These are phyloP conservation scores for Trachythela sp. DNA, from an alignment of 64 coral and sea anemone genomes.

Conservation along the genomic window DNA sequence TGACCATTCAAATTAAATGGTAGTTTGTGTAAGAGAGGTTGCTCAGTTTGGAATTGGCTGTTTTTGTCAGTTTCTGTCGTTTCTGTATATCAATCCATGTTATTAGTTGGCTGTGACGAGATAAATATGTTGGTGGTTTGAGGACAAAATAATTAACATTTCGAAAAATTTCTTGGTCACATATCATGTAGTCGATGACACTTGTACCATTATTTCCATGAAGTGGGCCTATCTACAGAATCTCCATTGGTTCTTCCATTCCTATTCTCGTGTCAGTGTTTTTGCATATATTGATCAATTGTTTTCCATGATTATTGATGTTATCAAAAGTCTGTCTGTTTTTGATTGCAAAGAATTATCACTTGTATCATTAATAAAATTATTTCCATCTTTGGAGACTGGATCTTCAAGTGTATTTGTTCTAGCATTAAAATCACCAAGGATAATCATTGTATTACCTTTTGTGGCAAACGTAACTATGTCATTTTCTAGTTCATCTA, in stretches of 20 bases:
- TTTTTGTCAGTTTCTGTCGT: not conserved
- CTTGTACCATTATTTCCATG: slow-evolving; percentile 15
- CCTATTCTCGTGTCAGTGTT: not conserved
- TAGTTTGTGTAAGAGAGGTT: not conserved
- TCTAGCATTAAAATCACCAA: slow-evolving; percentile 1
- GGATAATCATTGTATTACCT: slow-evolving; percentile 2
- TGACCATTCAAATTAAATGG: slow-evolving; percentile 1
- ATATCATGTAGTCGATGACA: not conserved
- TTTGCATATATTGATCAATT: not conserved
- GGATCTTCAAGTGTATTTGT: not conserved
- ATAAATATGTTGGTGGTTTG: not conserved
- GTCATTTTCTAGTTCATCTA: not conserved
- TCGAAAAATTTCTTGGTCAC: not conserved
- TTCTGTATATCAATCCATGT: not conserved
- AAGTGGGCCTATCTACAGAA: not conserved
- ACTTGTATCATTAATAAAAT: not conserved
- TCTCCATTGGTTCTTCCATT: slow-evolving; percentile 13
- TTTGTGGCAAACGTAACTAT: not conserved
- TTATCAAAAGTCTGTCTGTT: not conserved
- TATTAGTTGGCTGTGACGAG: not conserved
- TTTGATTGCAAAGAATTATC: not conserved
- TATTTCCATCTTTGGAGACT: slow-evolving; percentile 8
- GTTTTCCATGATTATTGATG: not conserved
- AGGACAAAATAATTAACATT: slow-evolving; percentile 13
- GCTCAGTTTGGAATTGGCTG: not conserved